Evolutionary conservation across 2,113 vertebrate species (phyloP).

Genomic region (Protomyctophum bolini): DNA sequence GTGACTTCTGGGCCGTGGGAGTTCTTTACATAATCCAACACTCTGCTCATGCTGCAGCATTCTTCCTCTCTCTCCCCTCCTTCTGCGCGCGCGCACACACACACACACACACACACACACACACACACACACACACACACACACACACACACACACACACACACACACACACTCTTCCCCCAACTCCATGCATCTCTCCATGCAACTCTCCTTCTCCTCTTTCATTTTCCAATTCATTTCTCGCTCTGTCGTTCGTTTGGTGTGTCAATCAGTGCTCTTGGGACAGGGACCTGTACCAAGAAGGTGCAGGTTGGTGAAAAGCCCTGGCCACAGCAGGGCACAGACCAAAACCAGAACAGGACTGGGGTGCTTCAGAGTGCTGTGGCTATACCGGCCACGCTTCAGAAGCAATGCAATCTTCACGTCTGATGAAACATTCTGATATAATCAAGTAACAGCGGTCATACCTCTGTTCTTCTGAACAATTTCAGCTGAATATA

Average conservation of each 20-base stretch:
- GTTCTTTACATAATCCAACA: slow-evolving; percentile 77
- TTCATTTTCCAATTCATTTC: slow-evolving; percentile 35
- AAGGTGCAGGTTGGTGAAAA: slow-evolving; percentile 30
- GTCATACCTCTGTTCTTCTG: slow-evolving; percentile 52
- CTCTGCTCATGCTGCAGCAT: slow-evolving; percentile 58
- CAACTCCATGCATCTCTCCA: too few relatives aligned
- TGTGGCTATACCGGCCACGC: background rate
- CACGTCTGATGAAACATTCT: slow-evolving; percentile 23
- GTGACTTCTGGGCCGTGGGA: slow-evolving; percentile 73
- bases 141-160: too few relatives aligned
- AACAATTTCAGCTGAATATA: slow-evolving; percentile 37
- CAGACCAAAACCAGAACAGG: background rate
- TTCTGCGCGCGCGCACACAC: slow-evolving; percentile 36
- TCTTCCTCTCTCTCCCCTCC: slow-evolving; percentile 45
- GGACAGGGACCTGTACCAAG: slow-evolving; percentile 3
- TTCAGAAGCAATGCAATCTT: background rate
- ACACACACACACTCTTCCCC: too few relatives aligned
- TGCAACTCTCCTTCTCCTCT: too few relatives aligned
- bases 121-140: background rate
- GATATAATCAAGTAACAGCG: slow-evolving; percentile 42
- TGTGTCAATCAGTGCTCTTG: slow-evolving; percentile 31
- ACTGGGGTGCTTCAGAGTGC: background rate
- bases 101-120: background rate
- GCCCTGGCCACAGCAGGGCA: slow-evolving; percentile 8
- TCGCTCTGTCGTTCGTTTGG: slow-evolving; percentile 59